Conservation (phyloP, 2,797 vertebrate species). For the Schizopygopsis malacanthus region DNA sequence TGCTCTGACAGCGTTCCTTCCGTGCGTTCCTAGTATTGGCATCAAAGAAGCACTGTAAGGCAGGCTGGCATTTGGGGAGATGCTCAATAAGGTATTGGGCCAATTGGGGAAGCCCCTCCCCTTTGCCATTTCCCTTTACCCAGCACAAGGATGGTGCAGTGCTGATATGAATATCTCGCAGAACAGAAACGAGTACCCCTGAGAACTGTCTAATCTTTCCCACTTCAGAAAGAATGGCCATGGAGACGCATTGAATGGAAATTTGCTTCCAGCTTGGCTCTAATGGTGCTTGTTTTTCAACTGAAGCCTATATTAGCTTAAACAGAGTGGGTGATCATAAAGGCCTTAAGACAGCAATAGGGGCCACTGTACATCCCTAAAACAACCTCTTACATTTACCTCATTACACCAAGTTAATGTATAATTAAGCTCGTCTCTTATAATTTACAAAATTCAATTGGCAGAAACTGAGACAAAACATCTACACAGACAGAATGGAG, state of each 20-base stretch:
- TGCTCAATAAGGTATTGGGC: constrained; percentile 33
- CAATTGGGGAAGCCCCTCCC: constrained; percentile 37
- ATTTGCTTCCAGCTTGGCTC: constrained; percentile 30
- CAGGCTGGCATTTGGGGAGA: constrained; percentile 39
- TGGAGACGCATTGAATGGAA: constrained; percentile 33
- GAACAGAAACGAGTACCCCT: constrained; percentile 61
- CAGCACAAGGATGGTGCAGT: constrained; percentile 55
- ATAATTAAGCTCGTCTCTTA: not conserved
- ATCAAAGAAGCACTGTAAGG: constrained; percentile 70
- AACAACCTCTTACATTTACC: not conserved
- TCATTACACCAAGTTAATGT: not conserved
- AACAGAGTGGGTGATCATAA: constrained; percentile 18
- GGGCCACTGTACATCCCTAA: not conserved
- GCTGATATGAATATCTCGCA: constrained; percentile 66
- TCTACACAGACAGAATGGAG: not conserved
- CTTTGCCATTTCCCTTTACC: constrained; percentile 59
- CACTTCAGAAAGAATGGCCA: constrained; percentile 45
- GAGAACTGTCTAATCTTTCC: constrained; percentile 63
- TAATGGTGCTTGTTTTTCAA: constrained; percentile 21
- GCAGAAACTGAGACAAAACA: not conserved
- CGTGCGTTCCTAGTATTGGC: constrained; percentile 65
- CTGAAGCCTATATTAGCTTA: not conserved
- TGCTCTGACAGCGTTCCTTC: constrained; percentile 66
- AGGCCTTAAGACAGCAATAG: not conserved
- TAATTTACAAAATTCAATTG: not conserved